Percentiles rank a stretch among this genome's conserved stretches.
phyloP scores from a whole-genome alignment of 2,113 vertebrate species.

The Macrotis lagotis region DNA sequence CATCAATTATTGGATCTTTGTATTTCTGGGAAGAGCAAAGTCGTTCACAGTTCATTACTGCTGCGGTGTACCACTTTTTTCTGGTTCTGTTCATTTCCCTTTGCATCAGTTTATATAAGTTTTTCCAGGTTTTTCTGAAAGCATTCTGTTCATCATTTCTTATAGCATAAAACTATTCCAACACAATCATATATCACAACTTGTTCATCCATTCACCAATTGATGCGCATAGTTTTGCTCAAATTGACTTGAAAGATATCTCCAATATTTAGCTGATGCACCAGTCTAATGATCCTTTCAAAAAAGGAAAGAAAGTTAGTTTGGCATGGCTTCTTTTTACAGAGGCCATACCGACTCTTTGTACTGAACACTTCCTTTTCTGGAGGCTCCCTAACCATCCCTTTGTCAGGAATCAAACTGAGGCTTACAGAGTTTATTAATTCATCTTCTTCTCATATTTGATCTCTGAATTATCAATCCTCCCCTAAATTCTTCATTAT shows the following conservation, averaged over 20 bases:
- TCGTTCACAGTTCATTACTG: not conserved
- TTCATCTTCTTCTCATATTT: not conserved
- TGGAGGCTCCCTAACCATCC: not conserved
- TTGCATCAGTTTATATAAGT: not conserved
- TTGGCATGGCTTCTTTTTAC: not conserved
- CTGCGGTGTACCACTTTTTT: not conserved
- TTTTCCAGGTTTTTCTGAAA: not conserved
- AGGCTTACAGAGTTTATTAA: not conserved
- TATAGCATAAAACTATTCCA: not conserved
- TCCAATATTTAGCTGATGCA: not conserved
- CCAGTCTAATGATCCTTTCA: not conserved
- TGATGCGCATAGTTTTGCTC: not conserved
- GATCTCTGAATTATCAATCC: not conserved
- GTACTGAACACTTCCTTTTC: not conserved
- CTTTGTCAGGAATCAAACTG: not conserved
- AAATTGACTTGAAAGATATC: not conserved
- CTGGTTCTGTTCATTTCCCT: not conserved
- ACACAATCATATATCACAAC: not conserved
- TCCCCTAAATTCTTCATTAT: not conserved
- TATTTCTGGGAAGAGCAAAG: not conserved
- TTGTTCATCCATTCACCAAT: not conserved
- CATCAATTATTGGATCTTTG: not conserved
- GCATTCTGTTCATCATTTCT: not conserved
- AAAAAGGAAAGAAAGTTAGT: not conserved
- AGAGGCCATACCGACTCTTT: not conserved